Evolutionary conservation across 1,140 invertebrate species (phyloP), one percentile per base, ranked within the genome.

Genomic region (Chironomus tepperi): DNA sequence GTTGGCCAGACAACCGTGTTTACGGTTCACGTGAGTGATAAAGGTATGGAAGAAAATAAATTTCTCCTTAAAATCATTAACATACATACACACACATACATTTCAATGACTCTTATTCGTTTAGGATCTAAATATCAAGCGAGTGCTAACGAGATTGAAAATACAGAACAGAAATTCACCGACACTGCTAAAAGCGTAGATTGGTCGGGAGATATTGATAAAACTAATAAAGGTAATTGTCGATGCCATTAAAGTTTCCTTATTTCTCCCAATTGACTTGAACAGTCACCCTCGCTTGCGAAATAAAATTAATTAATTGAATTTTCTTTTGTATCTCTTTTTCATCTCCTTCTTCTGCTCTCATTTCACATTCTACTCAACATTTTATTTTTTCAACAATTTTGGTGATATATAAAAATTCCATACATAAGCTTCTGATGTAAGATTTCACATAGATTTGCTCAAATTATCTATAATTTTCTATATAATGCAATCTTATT

Each of bases 91-190:
- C n/a, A 12, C 47, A 57, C 47, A 34, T 5, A 57, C 47, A n/a
- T 15, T 57, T n/a, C 12, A 57, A 10, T 57, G 8, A 57, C 10
- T 34, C 10, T 18, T 57, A 8, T 74, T 73, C 12, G 77, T 80
- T 79, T 83, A 89, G 88, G 87, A 79, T 86, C 84, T 72, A 89
- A 90, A 80, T 88, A 88, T 76, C 87, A 87, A 80, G 89, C 88
- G 72, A 89, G 89, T 79, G 80, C 90, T 73, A 90, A 89, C 78
- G 89, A 90, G 80, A 88, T 90, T 75, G 88, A 86, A 75, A 90
- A 89, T 80, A 89, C 88, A 7, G 88, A 90, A 78, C 88, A 89
- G 78, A 90, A 89, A 79, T 88, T 87, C n/a, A 82, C 80, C 76
- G 65, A 70, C 18, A 70, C 9, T 9, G n/a, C 65, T 16, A 70